These are phyloP conservation scores for Ecliptopera silaceata DNA, from an alignment of 2,888 invertebrate species.

Conservation along the genomic window DNA sequence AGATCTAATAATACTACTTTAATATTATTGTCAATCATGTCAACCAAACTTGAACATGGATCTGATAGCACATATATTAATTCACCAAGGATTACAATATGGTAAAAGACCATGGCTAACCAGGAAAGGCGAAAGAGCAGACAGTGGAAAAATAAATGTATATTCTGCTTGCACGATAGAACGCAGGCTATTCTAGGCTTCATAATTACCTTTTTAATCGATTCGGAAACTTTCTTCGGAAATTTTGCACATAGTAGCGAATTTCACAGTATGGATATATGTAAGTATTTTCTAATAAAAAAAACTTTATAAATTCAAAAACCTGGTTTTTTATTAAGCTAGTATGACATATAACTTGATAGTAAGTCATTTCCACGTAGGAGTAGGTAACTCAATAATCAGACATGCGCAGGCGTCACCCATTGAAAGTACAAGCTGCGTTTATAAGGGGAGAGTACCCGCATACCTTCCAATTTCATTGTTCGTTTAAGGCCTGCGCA, in stretches of 20 bases:
- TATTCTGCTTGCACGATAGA: no score
- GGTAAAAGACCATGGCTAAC: background rate
- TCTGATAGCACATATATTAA: slow-evolving; percentile 9
- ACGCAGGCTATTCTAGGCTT: no score
- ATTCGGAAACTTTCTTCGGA: no score
- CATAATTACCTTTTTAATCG: no score
- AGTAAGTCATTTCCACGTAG: slow-evolving; percentile 1
- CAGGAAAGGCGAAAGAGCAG: background rate
- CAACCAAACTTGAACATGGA: slow-evolving; percentile 61
- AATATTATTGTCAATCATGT: slow-evolving; percentile 80
- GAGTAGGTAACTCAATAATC: slow-evolving; percentile 13
- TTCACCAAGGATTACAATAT: background rate
- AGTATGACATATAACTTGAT: background rate
- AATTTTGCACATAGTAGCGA: no score
- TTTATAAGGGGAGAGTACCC: slow-evolving; percentile 34
- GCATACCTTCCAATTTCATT: slow-evolving; percentile 36
- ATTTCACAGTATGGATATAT: no score
- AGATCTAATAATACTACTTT: slow-evolving; percentile 73
- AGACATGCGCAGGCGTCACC: slow-evolving; percentile 32
- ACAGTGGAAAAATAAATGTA: background rate
- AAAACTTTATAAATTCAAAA: no score
- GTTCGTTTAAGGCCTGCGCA: no score
- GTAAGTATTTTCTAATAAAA: no score
- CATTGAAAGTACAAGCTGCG: slow-evolving; percentile 31
- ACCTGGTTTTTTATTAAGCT: no score